Conservation (phyloP, 2,888 invertebrate genomes). For the Ophioninae sp. region DNA sequence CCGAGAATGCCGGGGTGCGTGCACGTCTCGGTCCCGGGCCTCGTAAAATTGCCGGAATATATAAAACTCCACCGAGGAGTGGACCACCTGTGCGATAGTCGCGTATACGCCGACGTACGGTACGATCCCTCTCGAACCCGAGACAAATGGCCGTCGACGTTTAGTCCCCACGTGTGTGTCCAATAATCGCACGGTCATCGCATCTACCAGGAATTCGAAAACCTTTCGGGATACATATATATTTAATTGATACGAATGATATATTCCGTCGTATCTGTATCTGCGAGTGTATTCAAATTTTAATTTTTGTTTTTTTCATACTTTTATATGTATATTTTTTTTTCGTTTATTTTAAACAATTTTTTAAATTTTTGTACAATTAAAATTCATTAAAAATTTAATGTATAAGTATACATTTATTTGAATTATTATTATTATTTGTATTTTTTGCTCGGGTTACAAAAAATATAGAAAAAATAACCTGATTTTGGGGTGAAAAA, state of each 20-base stretch:
- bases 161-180: constrained; percentile 39
- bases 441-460: too few species aligned
- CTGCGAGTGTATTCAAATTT: neutral
- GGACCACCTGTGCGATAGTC: constrained; percentile 44
- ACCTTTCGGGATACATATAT: constrained; percentile 14
- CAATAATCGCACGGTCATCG: constrained; percentile 15
- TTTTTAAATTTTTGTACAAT: too few species aligned
- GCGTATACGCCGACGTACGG: constrained; percentile 10
- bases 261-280: constrained; percentile 26
- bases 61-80: neutral
- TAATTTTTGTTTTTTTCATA: too few species aligned
- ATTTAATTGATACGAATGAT: constrained; percentile 30
- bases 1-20: too few species aligned
- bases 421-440: too few species aligned
- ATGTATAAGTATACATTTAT: too few species aligned
- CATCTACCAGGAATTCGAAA: constrained; percentile 40
- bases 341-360: too few species aligned
- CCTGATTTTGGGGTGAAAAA: too few species aligned
- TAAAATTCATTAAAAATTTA: too few species aligned
- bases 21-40: neutral
- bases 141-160: constrained; percentile 32
- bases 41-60: constrained; percentile 20
- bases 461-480: too few species aligned
- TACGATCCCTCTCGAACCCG: constrained; percentile 18
- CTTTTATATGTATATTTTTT: constrained; percentile 18